phyloP scores from a whole-genome alignment of 2,113 vertebrate species.

The Rhinolophus sinicus region DNA sequence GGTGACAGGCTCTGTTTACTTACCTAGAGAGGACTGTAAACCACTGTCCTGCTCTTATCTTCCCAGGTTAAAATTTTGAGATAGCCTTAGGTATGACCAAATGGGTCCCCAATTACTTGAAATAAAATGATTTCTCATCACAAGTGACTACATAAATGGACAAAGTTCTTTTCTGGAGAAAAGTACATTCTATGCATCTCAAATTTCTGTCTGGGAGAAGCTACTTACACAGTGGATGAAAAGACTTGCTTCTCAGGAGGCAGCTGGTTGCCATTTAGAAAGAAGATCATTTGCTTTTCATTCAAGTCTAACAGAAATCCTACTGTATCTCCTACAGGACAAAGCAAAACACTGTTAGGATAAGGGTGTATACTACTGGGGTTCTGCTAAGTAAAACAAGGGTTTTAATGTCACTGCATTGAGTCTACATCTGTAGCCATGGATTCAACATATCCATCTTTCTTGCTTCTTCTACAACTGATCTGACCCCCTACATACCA shows the following conservation, averaged over 20 bases:
- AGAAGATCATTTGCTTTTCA: constrained; percentile 99
- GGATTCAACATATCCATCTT: not conserved
- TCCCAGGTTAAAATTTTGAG: constrained; percentile 29
- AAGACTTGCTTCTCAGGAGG: constrained; percentile 99
- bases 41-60: not conserved
- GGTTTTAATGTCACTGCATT: not conserved
- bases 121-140: constrained; percentile 45
- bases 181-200: constrained; percentile 20
- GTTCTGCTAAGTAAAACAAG: not conserved
- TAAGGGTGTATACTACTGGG: not conserved
- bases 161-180: not conserved
- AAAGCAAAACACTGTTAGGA: constrained; percentile 74
- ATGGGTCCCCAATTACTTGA: constrained; percentile 34
- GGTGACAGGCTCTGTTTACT: not conserved
- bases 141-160: not conserved
- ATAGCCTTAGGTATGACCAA: constrained; percentile 21
- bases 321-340: constrained; percentile 93
- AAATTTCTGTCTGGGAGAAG: constrained; percentile 46
- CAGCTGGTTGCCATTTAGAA: constrained; percentile 97
- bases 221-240: constrained; percentile 96
- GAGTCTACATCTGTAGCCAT: not conserved
- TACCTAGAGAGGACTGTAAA: not conserved
- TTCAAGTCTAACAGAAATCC: constrained; percentile 98
- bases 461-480: not conserved
- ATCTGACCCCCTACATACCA: not conserved